Evolutionary conservation across 2,113 vertebrate species (phyloP), one percentile per base, ranked within the genome.

Genomic region (Tragelaphus imberbis): DNA sequence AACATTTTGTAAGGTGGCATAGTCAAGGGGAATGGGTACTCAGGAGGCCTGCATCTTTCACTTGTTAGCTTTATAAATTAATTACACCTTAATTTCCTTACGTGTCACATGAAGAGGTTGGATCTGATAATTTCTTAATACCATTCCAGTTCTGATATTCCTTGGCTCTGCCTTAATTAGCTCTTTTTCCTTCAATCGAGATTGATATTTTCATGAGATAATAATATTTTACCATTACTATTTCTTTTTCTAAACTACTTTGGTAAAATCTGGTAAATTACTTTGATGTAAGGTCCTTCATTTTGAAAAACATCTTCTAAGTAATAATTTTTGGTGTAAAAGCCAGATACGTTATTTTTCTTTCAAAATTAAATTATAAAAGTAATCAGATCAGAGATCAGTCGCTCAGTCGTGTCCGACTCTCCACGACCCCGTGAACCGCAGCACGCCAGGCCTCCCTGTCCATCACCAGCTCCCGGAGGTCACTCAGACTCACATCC

Each of bases 281-380:
- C 71, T 95, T 90, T 85, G 49, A 9, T 51, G 0, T 21, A 81
- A 92, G 36, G 80, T 84, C 13, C 28, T 91, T 94, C 61, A 84
- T 96, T 95, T 91, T 97, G 68, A 21, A 93, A 91, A 84, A 55
- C 28, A 65, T 9, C 10, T 77, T 55, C 15, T 88, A n/a, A 91
- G 58, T 90, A 82, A 77, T 84, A 59, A 91, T 91, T 94, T 97
- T 80, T 4, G 19, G 19, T 14, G 33, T 96, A 94, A 87, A 94
- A 96, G 85, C 19, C 1, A 89, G 30, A n/a, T 58, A 91, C 1
- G 2, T 58, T 88, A n/a, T 77, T 89, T 95, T 91, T 91, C 7
- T 88, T 71, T 17, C 27, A 87, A 87, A 95, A 75, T 91, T 65
- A 90, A 95, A 19, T 94, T 81, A 94, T 86, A 15, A 90, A 97